These are phyloP conservation scores for Drosophila biarmipes DNA, from an alignment of 1,140 invertebrate genomes.

Conservation along the genomic window DNA sequence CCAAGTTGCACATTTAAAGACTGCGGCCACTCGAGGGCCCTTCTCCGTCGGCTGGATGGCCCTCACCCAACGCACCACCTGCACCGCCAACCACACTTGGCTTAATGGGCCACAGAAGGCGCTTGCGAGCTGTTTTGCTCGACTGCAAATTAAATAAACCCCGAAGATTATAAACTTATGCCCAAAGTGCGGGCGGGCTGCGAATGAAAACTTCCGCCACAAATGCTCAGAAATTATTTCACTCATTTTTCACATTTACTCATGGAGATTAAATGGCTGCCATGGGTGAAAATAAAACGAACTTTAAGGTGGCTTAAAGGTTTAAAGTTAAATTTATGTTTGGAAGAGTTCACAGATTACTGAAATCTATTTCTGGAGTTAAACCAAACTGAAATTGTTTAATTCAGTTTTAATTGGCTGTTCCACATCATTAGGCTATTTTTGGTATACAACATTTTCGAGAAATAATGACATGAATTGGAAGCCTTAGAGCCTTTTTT, in stretches of 20 bases:
- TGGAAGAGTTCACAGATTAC: not conserved
- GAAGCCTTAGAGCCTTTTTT: no score
- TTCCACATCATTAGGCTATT: no score
- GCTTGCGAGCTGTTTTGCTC: conserved; percentile 33
- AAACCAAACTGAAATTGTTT: no score
- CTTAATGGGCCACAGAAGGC: conserved; percentile 27
- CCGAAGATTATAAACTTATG: conserved; percentile 42
- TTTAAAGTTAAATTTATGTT: not conserved
- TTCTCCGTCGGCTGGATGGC: conserved; percentile 51
- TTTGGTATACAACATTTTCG: no score
- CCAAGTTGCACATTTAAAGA: conserved; percentile 67
- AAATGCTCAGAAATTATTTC: conserved; percentile 3
- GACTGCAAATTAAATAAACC: conserved; percentile 53
- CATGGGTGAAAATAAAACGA: not conserved
- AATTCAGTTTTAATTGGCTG: no score
- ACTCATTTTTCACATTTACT: not conserved
- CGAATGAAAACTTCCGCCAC: not conserved
- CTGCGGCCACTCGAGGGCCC: conserved; percentile 58
- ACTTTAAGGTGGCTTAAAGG: not conserved
- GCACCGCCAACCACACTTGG: conserved; percentile 15
- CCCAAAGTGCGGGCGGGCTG: conserved; percentile 16
- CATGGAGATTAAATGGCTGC: not conserved
- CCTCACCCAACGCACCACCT: conserved; percentile 51
- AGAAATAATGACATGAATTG: no score
- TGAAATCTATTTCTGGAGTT: no score